These are phyloP conservation scores for Andrena bicolor DNA, from an alignment of 2,888 invertebrate species.

Conservation along the genomic window DNA sequence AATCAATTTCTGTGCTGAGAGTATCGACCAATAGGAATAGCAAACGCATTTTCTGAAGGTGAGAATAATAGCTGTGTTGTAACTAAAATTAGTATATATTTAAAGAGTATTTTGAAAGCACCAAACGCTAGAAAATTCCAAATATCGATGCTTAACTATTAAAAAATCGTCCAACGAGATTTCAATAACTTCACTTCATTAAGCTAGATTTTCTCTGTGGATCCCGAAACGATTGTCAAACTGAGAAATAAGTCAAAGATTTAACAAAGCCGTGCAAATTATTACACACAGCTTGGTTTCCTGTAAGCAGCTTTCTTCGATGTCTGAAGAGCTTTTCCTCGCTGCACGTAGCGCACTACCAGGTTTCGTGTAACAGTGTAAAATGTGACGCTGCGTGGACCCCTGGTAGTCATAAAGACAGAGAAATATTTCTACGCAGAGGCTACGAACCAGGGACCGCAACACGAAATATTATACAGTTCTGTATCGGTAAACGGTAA, in stretches of 20 bases:
- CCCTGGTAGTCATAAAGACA: slow-evolving; percentile 45
- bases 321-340: slow-evolving; percentile 22
- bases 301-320: slow-evolving; percentile 3
- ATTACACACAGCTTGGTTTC: background rate
- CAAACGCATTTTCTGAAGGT: background rate
- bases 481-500: slow-evolving; percentile 61
- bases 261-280: slow-evolving; percentile 12
- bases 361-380: slow-evolving; percentile 55
- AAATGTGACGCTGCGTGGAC: slow-evolving; percentile 14
- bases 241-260: slow-evolving; percentile 3
- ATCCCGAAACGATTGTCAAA: too few species aligned
- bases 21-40: background rate
- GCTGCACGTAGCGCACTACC: background rate
- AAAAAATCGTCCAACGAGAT: too few species aligned
- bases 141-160: too few species aligned
- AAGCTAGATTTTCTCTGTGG: too few species aligned
- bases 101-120: too few species aligned
- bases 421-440: slow-evolving; percentile 30
- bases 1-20: background rate
- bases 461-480: slow-evolving; percentile 58
- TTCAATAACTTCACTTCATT: too few species aligned
- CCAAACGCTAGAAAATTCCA: too few species aligned
- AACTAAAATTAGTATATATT: too few species aligned
- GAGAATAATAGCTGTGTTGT: background rate
- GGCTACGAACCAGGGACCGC: slow-evolving; percentile 19